These are phyloP conservation scores for Arrhamphus sclerolepis DNA, from an alignment of 2,797 vertebrate species.

Conservation along the genomic window DNA sequence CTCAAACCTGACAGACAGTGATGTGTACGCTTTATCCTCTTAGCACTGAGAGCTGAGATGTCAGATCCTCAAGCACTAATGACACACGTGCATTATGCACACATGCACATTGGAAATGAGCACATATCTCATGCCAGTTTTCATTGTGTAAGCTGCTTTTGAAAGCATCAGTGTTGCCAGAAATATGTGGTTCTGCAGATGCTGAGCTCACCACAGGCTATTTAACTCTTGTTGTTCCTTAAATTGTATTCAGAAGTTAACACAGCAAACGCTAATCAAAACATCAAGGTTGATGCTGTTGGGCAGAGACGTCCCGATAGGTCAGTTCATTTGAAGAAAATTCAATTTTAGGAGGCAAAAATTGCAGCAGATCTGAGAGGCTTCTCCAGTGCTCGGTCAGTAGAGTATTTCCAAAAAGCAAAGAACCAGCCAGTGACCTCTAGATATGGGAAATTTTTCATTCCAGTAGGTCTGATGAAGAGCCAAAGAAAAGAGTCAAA, in stretches of 20 bases:
- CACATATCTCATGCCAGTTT: constrained; percentile 43
- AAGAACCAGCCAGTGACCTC: constrained; percentile 28
- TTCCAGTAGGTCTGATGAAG: constrained; percentile 42
- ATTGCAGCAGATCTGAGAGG: constrained; percentile 8
- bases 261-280: constrained; percentile 4
- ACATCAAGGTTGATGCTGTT: constrained; percentile 2
- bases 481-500: constrained; percentile 50
- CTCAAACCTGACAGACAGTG: constrained; percentile 48
- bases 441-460: constrained; percentile 41
- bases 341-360: background rate
- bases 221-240: constrained; percentile 53
- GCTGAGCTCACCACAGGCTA: constrained; percentile 42
- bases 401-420: constrained; percentile 27
- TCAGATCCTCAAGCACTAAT: constrained; percentile 32
- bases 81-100: constrained; percentile 19
- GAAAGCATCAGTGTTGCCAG: constrained; percentile 33
- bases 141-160: constrained; percentile 50
- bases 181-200: constrained; percentile 31
- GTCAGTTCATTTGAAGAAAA: background rate
- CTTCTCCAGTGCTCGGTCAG: background rate
- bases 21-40: constrained; percentile 39
- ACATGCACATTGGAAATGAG: constrained; percentile 20
- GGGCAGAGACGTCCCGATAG: background rate
- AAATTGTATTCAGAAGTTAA: constrained; percentile 31
- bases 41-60: constrained; percentile 20